Conservation (phyloP, 2,113 vertebrate genomes). For the Pseudorhombus dupliciocellatus region DNA sequence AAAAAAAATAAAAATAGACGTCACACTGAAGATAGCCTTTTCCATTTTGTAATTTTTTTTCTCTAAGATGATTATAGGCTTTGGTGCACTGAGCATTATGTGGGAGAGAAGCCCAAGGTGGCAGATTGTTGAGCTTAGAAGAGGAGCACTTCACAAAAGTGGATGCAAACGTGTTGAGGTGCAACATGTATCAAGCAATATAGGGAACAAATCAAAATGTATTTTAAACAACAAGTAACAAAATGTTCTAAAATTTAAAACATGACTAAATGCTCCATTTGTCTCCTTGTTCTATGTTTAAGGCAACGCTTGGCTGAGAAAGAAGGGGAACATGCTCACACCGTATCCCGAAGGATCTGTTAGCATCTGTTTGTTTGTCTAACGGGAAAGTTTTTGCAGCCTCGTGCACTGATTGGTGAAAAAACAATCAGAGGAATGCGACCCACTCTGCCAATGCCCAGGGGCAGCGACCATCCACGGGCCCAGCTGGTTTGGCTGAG, state of each 20-base stretch:
- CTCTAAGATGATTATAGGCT: slow-evolving; percentile 71
- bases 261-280: not conserved
- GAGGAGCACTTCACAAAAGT: slow-evolving; percentile 17
- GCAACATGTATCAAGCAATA: slow-evolving; percentile 10
- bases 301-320: not conserved
- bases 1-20: not conserved
- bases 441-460: slow-evolving; percentile 38
- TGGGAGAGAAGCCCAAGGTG: slow-evolving; percentile 58
- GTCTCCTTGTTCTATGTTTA: not conserved
- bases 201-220: not conserved
- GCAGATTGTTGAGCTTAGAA: slow-evolving; percentile 59
- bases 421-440: slow-evolving; percentile 47
- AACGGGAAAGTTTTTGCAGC: slow-evolving; percentile 45
- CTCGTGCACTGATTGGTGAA: slow-evolving; percentile 27
- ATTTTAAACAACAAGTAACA: not conserved
- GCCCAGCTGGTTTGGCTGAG: slow-evolving; percentile 69
- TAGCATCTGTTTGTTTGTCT: slow-evolving; percentile 34
- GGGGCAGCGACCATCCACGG: slow-evolving; percentile 50
- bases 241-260: not conserved
- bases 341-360: slow-evolving; percentile 1
- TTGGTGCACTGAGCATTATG: slow-evolving; percentile 63
- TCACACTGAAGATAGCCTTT: slow-evolving; percentile 17
- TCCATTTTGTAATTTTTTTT: slow-evolving; percentile 56
- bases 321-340: slow-evolving; percentile 1
- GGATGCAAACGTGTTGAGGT: slow-evolving; percentile 18